Evolutionary conservation across 2,113 vertebrate genomes (phyloP).

Genomic region (Meriones unguiculatus): DNA sequence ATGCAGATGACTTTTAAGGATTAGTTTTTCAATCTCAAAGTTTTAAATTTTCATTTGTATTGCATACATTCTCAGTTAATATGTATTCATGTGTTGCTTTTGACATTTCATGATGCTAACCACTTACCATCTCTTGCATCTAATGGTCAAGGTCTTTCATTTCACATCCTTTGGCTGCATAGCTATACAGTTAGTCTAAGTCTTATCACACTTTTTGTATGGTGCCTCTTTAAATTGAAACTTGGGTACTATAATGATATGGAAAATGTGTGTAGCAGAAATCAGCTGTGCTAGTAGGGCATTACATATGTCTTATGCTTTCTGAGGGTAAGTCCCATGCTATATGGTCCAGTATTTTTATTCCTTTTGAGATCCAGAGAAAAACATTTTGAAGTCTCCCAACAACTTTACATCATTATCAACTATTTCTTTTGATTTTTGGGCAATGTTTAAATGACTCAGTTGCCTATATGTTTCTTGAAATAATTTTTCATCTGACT

Average conservation of each 20-base stretch:
- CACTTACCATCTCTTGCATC: background rate
- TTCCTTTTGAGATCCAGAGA: background rate
- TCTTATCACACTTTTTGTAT: background rate
- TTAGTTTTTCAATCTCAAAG: background rate
- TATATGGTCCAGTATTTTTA: background rate
- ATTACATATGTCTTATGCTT: background rate
- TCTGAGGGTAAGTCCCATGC: background rate
- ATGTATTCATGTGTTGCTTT: background rate
- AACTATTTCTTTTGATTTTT: background rate
- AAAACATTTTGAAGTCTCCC: conserved; percentile 20
- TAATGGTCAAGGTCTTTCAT: background rate
- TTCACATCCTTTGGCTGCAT: background rate
- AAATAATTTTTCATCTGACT: background rate
- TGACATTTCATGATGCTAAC: background rate
- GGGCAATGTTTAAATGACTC: background rate
- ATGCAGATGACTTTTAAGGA: background rate
- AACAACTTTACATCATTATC: background rate
- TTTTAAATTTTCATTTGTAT: background rate
- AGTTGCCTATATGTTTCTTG: background rate
- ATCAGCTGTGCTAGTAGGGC: background rate
- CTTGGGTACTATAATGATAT: background rate
- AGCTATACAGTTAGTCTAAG: background rate
- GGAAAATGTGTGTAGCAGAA: conserved; percentile 5
- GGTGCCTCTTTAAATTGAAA: background rate
- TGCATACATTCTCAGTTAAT: background rate